Conservation (phyloP, 2,113 vertebrate genomes). For the Empidonax alnorum region DNA sequence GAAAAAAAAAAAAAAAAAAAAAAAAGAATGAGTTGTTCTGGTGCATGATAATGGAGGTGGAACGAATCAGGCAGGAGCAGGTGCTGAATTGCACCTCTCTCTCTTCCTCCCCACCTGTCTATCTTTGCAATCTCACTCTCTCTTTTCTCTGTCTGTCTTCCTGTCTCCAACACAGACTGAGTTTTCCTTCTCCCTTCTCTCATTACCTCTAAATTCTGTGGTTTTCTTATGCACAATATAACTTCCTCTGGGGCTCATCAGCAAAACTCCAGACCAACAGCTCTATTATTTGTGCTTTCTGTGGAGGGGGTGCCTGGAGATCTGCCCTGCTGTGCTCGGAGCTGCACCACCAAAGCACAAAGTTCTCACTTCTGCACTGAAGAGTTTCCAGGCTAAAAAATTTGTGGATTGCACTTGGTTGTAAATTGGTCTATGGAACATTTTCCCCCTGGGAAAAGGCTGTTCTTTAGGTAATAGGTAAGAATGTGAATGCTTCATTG, state of each 20-base stretch:
- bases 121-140: slow-evolving; percentile 21
- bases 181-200: background rate
- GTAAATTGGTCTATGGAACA: slow-evolving; percentile 26
- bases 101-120: background rate
- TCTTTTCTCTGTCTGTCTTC: slow-evolving; percentile 6
- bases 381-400: background rate
- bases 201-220: background rate
- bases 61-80: slow-evolving; percentile 3
- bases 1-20: slow-evolving; percentile 2
- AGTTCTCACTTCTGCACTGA: background rate
- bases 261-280: background rate
- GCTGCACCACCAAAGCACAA: background rate
- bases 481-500: slow-evolving; percentile 42
- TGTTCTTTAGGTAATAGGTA: slow-evolving; percentile 47
- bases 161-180: background rate
- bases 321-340: background rate
- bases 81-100: background rate
- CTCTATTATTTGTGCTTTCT: background rate
- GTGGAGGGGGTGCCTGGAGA: background rate
- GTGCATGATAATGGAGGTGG: slow-evolving; percentile 36
- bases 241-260: background rate
- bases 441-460: background rate
- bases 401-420: background rate
- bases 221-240: slow-evolving; percentile 18
- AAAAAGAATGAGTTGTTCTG: slow-evolving; percentile 26